Evolutionary conservation across 2,888 invertebrate species (phyloP).

Genomic region (Laothoe populi): DNA sequence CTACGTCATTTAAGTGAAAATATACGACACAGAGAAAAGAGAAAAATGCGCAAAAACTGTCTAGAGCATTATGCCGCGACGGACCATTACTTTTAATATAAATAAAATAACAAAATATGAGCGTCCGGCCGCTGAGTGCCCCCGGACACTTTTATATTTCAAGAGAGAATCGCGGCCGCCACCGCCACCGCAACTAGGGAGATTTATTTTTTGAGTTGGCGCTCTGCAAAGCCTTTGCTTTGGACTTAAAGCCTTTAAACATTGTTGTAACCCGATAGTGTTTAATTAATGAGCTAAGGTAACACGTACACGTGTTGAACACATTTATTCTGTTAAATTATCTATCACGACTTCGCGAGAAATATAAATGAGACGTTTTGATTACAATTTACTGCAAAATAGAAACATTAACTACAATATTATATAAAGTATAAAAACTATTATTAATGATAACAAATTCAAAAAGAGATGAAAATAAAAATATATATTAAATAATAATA

Average conservation of each 20-base stretch:
- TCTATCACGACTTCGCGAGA: constrained; percentile 1
- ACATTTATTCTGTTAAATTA: constrained; percentile 1
- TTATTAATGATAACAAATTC: too few species aligned
- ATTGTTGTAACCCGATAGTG: constrained; percentile 35
- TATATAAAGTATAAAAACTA: too few species aligned
- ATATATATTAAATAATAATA: too few species aligned
- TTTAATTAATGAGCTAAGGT: constrained; percentile 22
- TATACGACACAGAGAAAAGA: constrained; percentile 79
- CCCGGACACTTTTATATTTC: constrained; percentile 82
- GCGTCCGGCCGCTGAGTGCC: constrained; percentile 83
- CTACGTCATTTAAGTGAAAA: constrained; percentile 84
- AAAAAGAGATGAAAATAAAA: too few species aligned
- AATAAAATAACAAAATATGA: constrained; percentile 86
- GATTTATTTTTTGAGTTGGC: constrained; percentile 50
- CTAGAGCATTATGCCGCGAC: constrained; percentile 77
- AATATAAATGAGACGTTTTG: background rate
- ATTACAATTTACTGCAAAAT: background rate
- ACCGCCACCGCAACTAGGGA: constrained; percentile 36
- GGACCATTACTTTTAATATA: constrained; percentile 84
- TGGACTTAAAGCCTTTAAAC: constrained; percentile 26
- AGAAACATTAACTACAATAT: background rate
- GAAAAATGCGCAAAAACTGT: constrained; percentile 81
- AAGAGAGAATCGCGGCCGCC: constrained; percentile 54
- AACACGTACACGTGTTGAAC: constrained; percentile 1
- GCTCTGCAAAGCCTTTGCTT: constrained; percentile 29